These are phyloP conservation scores for Drosophila helvetica DNA, from an alignment of 2,888 invertebrate genomes.

Conservation along the genomic window DNA sequence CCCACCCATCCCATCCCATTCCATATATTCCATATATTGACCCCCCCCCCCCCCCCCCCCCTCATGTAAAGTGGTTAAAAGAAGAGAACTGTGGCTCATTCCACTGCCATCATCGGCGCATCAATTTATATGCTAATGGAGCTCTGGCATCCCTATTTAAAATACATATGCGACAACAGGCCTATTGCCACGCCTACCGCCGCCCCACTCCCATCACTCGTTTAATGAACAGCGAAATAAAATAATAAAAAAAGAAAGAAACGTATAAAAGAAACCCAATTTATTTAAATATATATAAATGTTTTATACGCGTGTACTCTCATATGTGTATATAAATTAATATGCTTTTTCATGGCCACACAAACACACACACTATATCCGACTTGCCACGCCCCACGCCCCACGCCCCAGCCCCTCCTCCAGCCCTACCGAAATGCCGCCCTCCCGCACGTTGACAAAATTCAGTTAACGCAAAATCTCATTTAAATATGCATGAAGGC, in stretches of 20 bases:
- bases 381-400: slow-evolving; percentile 48
- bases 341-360: slow-evolving; percentile 49
- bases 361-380: slow-evolving; percentile 17
- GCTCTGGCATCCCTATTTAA: slow-evolving; percentile 65
- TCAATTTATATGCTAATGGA: slow-evolving; percentile 76
- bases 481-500: slow-evolving; percentile 76
- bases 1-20: background rate
- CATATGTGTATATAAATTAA: slow-evolving; percentile 46
- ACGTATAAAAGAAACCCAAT: slow-evolving; percentile 44
- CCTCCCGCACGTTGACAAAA: slow-evolving; percentile 60
- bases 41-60: background rate
- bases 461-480: slow-evolving; percentile 78
- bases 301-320: slow-evolving; percentile 26
- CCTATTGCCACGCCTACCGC: slow-evolving; percentile 26
- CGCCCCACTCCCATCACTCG: background rate
- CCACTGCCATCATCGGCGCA: slow-evolving; percentile 50
- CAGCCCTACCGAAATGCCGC: background rate
- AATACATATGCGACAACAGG: slow-evolving; percentile 66
- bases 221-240: slow-evolving; percentile 49
- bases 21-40: too few species aligned
- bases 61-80: background rate
- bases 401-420: too few species aligned
- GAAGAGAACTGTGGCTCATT: slow-evolving; percentile 47
- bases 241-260: slow-evolving; percentile 11
- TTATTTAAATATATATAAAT: slow-evolving; percentile 65